A percentile compares a stretch with the other conserved stretches of the same genome.
Conservation (phyloP, 1,140 invertebrate species). For the Tachypleus tridentatus region DNA sequence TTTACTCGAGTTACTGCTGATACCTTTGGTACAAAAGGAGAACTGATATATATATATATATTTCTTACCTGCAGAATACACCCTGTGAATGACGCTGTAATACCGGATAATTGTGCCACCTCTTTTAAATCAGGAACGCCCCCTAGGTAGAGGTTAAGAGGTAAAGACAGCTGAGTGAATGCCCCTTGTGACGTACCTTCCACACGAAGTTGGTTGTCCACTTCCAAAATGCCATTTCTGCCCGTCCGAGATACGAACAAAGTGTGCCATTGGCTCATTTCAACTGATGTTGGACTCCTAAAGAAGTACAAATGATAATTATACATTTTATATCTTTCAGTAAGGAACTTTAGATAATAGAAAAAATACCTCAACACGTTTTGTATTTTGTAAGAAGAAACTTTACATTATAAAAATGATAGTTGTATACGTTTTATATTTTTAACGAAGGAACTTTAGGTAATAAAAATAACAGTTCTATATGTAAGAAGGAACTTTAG, state of each 20-base stretch:
- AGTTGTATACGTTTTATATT: too few species aligned
- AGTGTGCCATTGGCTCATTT: constrained; percentile 71
- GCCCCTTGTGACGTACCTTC: constrained; percentile 62
- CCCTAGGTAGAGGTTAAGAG: constrained; percentile 76
- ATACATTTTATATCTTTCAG: too few species aligned
- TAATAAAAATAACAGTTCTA: too few species aligned
- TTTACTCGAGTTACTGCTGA: too few species aligned
- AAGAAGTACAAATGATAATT: constrained; percentile 21
- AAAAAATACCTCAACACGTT: too few species aligned
- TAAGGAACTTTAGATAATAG: too few species aligned
- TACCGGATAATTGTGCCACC: constrained; percentile 56
- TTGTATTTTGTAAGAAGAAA: too few species aligned
- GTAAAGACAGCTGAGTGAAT: constrained; percentile 67
- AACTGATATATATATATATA: too few species aligned
- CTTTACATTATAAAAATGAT: too few species aligned
- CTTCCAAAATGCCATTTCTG: constrained; percentile 65
- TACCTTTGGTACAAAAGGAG: too few species aligned
- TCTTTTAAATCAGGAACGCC: constrained; percentile 65
- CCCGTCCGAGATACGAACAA: constrained; percentile 74
- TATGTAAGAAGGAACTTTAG: too few species aligned
- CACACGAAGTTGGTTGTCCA: constrained; percentile 50
- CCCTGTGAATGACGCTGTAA: constrained; percentile 60
- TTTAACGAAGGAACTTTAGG: too few species aligned
- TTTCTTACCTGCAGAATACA: constrained; percentile 68
- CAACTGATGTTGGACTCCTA: constrained; percentile 57